These are phyloP conservation scores for Acrobasis repandana DNA, from an alignment of 2,888 invertebrate species.

Conservation along the genomic window DNA sequence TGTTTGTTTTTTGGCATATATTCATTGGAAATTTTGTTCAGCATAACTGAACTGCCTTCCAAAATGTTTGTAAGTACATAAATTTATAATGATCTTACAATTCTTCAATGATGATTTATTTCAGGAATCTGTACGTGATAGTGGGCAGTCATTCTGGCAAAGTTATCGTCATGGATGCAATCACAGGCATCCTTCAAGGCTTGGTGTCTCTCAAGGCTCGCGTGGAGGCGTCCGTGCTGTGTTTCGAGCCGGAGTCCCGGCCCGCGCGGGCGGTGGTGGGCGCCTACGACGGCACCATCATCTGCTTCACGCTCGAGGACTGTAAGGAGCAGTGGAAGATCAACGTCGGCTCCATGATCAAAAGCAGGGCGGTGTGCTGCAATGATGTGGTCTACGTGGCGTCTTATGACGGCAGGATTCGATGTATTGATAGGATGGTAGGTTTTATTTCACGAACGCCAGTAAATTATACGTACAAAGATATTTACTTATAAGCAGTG, in stretches of 20 bases:
- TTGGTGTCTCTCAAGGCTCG: slow-evolving; percentile 84
- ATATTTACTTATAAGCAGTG: too few relatives aligned
- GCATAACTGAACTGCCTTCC: too few relatives aligned
- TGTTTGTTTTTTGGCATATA: too few relatives aligned
- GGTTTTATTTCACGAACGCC: slow-evolving; percentile 26
- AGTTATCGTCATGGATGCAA: slow-evolving; percentile 83
- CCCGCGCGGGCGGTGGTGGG: slow-evolving; percentile 85
- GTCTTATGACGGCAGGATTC: slow-evolving; percentile 87
- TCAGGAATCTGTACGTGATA: slow-evolving; percentile 63
- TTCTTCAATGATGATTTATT: slow-evolving; percentile 36
- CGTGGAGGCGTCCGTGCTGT: slow-evolving; percentile 86
- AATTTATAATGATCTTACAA: too few relatives aligned
- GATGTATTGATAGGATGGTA: slow-evolving; percentile 83
- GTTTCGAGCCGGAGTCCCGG: slow-evolving; percentile 48
- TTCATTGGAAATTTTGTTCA: too few relatives aligned
- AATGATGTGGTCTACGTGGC: slow-evolving; percentile 84
- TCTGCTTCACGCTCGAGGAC: slow-evolving; percentile 83
- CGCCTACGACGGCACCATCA: slow-evolving; percentile 88
- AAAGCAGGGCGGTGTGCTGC: slow-evolving; percentile 77
- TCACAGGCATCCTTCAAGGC: slow-evolving; percentile 77
- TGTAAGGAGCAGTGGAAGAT: slow-evolving; percentile 85
- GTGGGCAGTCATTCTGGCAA: slow-evolving; percentile 87
- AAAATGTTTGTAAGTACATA: too few relatives aligned
- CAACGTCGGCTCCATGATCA: slow-evolving; percentile 84
- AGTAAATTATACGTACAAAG: too few relatives aligned